These are phyloP conservation scores for Andrena chrysosceles DNA, from an alignment of 2,888 invertebrate genomes.

Conservation along the genomic window DNA sequence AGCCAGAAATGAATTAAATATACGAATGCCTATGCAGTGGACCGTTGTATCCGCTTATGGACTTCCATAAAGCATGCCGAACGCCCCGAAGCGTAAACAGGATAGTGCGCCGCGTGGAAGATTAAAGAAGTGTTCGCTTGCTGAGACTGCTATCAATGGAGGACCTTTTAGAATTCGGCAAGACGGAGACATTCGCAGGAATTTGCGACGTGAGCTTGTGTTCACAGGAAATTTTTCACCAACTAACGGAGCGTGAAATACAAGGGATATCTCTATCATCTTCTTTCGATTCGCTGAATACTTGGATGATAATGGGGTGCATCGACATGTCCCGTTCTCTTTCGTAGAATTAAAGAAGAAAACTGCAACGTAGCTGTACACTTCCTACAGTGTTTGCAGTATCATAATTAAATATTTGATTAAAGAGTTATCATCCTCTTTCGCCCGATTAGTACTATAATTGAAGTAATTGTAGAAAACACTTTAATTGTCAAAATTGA, in stretches of 20 bases:
- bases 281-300: conserved; percentile 40
- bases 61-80: conserved; percentile 62
- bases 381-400: too few relatives aligned
- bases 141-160: conserved; percentile 15
- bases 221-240: conserved; percentile 49
- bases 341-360: background rate
- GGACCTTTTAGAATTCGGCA: conserved; percentile 7
- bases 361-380: background rate
- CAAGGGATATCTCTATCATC: conserved; percentile 50
- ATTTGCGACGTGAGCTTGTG: conserved; percentile 24
- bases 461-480: too few relatives aligned
- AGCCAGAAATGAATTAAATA: conserved; percentile 69
- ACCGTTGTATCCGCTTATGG: conserved; percentile 71
- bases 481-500: too few relatives aligned
- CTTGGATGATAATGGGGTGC: background rate
- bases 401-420: background rate
- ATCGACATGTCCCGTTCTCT: background rate
- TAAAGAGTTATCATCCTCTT: too few relatives aligned
- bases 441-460: too few relatives aligned
- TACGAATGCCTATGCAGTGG: conserved; percentile 64
- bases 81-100: conserved; percentile 63
- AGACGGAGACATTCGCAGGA: conserved; percentile 19
- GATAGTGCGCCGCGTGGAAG: conserved; percentile 24
- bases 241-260: conserved; percentile 62
- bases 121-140: conserved; percentile 47